A percentile compares a stretch with the other conserved stretches of the same genome.
Evolutionary conservation across 2,797 vertebrate species (phyloP).

Genomic region (Tokudaia tokunoshimensis): DNA sequence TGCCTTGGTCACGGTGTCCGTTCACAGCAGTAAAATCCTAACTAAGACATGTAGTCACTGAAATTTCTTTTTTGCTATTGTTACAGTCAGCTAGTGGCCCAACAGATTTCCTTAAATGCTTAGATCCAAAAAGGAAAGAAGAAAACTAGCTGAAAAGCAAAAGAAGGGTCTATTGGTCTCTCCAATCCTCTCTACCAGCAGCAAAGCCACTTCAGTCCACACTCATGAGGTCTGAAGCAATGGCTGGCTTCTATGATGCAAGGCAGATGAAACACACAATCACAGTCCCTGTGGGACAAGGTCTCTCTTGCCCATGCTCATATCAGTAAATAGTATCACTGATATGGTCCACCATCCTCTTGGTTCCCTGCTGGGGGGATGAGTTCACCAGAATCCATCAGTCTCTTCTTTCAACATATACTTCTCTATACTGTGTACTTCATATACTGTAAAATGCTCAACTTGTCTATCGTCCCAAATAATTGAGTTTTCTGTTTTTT

Average conservation of each 20-base stretch:
- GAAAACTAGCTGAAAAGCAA: background rate
- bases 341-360: too few relatives aligned
- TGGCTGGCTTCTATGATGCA: background rate
- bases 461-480: background rate
- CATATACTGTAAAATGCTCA: background rate
- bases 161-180: background rate
- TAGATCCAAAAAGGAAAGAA: background rate
- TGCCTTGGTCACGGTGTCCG: too few relatives aligned
- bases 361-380: background rate
- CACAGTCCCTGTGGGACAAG: background rate
- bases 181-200: background rate
- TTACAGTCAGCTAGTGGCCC: background rate
- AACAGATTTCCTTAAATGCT: background rate
- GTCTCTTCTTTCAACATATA: background rate
- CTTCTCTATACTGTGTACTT: background rate
- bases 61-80: background rate
- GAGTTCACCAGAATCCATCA: too few relatives aligned
- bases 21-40: too few relatives aligned
- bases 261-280: background rate
- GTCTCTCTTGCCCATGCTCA: background rate
- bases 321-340: background rate
- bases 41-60: background rate
- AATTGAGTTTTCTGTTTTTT: background rate
- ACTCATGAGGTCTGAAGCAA: background rate
- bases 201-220: background rate